phyloP scores from a whole-genome alignment of 2,888 invertebrate species.

The Mongoloraphidia duomilia region DNA sequence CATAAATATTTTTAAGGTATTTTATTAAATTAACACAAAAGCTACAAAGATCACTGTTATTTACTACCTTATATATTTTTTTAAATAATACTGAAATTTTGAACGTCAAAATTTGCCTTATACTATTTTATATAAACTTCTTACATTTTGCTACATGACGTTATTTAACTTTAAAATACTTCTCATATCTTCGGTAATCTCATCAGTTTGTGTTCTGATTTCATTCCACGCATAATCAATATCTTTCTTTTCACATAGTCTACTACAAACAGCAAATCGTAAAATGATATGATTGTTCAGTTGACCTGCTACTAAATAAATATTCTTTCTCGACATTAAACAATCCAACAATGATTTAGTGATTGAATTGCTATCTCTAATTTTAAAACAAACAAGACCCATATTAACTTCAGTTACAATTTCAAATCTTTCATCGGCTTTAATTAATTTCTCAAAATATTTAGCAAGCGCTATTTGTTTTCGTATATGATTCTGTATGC shows the following conservation, averaged over 20 bases:
- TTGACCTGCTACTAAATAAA: slow-evolving; percentile 69
- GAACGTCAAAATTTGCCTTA: too few relatives aligned
- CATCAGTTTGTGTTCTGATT: slow-evolving; percentile 42
- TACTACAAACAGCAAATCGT: slow-evolving; percentile 70
- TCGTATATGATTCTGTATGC: slow-evolving; percentile 63
- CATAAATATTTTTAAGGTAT: too few relatives aligned
- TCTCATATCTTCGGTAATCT: too few relatives aligned
- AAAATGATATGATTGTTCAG: slow-evolving; percentile 54
- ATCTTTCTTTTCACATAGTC: slow-evolving; percentile 52
- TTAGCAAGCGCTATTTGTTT: slow-evolving; percentile 60
- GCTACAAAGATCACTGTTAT: too few relatives aligned
- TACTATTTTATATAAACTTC: too few relatives aligned
- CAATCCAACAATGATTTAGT: slow-evolving; percentile 58
- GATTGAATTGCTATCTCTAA: slow-evolving; percentile 55
- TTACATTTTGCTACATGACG: too few relatives aligned
- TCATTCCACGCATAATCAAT: slow-evolving; percentile 61
- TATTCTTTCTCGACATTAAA: slow-evolving; percentile 57
- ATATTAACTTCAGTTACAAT: slow-evolving; percentile 55
- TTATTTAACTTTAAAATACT: too few relatives aligned
- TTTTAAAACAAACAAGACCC: slow-evolving; percentile 81
- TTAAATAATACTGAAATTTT: too few relatives aligned
- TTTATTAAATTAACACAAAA: too few relatives aligned
- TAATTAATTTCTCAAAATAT: slow-evolving; percentile 59
- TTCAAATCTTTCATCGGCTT: slow-evolving; percentile 62
- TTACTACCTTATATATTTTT: too few relatives aligned